Percentiles rank a stretch among this genome's conserved stretches.
phyloP scores from a whole-genome alignment of 2,888 invertebrate species.

The Cosmia trapezina region DNA sequence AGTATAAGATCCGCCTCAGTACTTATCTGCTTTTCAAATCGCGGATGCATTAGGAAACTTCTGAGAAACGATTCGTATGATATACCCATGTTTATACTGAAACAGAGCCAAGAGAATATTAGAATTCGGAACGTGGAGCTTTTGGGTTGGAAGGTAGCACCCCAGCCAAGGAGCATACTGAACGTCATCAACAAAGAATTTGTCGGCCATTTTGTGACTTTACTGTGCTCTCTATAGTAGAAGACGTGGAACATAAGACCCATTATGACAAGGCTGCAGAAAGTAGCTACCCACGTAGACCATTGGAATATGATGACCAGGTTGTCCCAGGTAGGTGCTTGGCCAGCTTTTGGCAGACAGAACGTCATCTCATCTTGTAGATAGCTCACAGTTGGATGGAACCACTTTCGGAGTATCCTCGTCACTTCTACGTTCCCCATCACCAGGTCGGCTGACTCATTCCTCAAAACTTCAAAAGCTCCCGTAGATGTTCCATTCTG shows the following conservation, averaged over 20 bases:
- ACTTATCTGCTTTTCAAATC: conserved; percentile 88
- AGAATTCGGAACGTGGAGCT: conserved; percentile 84
- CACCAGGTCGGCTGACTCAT: conserved; percentile 81
- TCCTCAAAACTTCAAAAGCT: conserved; percentile 78
- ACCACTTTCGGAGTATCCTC: conserved; percentile 83
- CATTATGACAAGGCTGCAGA: conserved; percentile 79
- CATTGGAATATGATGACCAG: conserved; percentile 87
- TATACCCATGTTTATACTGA: conserved; percentile 88
- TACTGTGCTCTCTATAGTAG: conserved; percentile 79
- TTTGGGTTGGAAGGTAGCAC: conserved; percentile 82
- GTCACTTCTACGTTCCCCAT: conserved; percentile 88
- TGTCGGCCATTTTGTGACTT: conserved; percentile 85
- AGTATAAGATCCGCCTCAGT: conserved; percentile 84
- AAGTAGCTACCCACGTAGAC: conserved; percentile 85
- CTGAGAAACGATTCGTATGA: conserved; percentile 88
- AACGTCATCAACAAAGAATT: conserved; percentile 86
- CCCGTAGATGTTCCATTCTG: conserved; percentile 83
- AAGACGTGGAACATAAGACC: conserved; percentile 83
- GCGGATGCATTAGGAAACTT: conserved; percentile 88
- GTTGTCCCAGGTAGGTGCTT: conserved; percentile 86
- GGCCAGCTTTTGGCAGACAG: conserved; percentile 84
- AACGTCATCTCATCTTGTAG: conserved; percentile 89
- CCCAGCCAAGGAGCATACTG: conserved; percentile 87
- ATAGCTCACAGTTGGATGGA: conserved; percentile 86
- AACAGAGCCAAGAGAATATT: conserved; percentile 86